Evolutionary conservation across 2,888 invertebrate species (phyloP), one percentile per base, ranked within the genome.

Genomic region (Heliconius hortense): DNA sequence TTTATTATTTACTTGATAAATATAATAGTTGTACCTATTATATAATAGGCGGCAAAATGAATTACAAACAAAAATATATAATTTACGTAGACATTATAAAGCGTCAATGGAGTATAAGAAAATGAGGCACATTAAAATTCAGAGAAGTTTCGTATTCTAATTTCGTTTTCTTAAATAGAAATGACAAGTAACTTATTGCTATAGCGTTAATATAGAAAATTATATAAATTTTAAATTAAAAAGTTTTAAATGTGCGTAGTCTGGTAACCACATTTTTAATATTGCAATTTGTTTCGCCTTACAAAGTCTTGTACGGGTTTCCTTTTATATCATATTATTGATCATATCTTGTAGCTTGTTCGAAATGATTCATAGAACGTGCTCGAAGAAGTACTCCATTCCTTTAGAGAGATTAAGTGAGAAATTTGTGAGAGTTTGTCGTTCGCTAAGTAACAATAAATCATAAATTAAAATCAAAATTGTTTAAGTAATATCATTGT

Each of bases 241-340:
- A 66, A 56, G 1, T 24, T 4, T 69, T 69, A 35, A 69, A n/a
- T 56, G 15, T 56, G n/a, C 31, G 31, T 69, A 56, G 69, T 53
- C 31, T 53, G 53, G 48, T 68, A 69, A 71, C 60, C 39, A 71
- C 39, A 71, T 71, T 71, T 62, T 71, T 71, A 68, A 68, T 73
- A 76, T 67, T 76, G 63, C 76, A 76, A 77, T 77, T 77, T 77
- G 73, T 77, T 77, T 66, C 68, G 63, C 77, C 77, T 76, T 77
- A 76, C 67, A 73, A 63, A 73, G 68, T 67, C 73, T 76, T 62
- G 73, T 77, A 72, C 73, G 43, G 71, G 77, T 73, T 72, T 74
- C 77, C 77, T 76, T 77, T 77, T 77, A 76, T 60, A 77, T 76
- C 71, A 63, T 77, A 71, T 73, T 71, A 73, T 73, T 71, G 77